Base-by-base conservation (phyloP, 2,797 vertebrate genomes). In the Poecilia picta region DNA sequence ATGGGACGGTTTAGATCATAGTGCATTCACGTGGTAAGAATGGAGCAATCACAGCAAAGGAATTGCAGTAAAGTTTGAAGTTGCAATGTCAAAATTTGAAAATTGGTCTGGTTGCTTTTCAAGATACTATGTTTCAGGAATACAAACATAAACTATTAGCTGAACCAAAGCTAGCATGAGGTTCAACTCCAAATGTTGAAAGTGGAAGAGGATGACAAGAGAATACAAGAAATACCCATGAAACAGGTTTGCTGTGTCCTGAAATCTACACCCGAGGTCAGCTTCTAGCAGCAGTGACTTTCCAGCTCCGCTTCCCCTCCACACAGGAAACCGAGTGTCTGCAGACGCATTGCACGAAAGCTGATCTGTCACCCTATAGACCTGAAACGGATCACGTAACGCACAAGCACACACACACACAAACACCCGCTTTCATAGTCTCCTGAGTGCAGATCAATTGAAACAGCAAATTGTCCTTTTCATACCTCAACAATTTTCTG, bases 391-490 rank as follows among this genome's bases (percentile, higher is more conserved):
- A 39, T 83, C 18, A 11, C 10, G 8, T 89, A 78, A 43, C 85
- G 20, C 78, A 78, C 64, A 66, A 75, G 73, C 76, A 66, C 57
- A n/a, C 36, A 23, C 64, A 66, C 78, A 78, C 72, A 51, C 78
- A 72, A 57, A 74, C 74, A 75, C 70, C 70, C 57, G 47, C 73
- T 11, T 66, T 68, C 18, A 36, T 39, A 70, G 12, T 59, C 76
- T 71, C 75, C 20, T 0, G 62, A 81, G 68, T 45, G 55, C 83
- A 31, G 72, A 90, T 92, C 87, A 91, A 90, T 90, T 78, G 55
- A 83, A 90, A 85, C 87, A 79, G 89, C 79, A 88, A 92, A 93
- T 87, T 81, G 82, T 83, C 84, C 88, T 83, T 86, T 92, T 91
- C 82, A 89, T 87, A 83, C 83, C 66, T 87, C 81, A 91, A 81